These are phyloP conservation scores for Eurois occulta DNA, from an alignment of 2,888 invertebrate species.

Conservation along the genomic window DNA sequence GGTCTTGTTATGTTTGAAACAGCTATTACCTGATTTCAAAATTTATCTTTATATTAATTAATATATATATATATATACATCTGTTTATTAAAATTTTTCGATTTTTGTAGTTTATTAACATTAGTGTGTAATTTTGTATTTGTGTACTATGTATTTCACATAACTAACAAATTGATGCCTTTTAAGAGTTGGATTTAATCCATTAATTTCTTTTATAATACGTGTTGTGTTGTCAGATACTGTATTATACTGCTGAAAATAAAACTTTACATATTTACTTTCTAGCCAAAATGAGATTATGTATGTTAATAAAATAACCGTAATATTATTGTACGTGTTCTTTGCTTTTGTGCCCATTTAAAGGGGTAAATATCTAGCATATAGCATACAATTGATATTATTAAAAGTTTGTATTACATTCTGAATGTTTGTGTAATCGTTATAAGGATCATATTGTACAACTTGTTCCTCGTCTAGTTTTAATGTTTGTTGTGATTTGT, in stretches of 20 bases:
- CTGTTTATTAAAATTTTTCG: conserved; percentile 39
- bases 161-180: conserved; percentile 58
- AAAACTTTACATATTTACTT: conserved; percentile 38
- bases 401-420: conserved; percentile 49
- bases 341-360: conserved; percentile 44
- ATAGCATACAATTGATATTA: conserved; percentile 36
- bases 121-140: conserved; percentile 48
- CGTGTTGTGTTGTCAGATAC: conserved; percentile 48
- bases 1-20: conserved; percentile 38
- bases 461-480: conserved; percentile 70
- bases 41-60: conserved; percentile 18
- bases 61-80: conserved; percentile 11
- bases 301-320: conserved; percentile 47
- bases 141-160: conserved; percentile 55
- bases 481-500: conserved; percentile 45
- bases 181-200: conserved; percentile 59
- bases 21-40: conserved; percentile 10
- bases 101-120: conserved; percentile 54
- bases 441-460: conserved; percentile 63
- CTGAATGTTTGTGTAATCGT: conserved; percentile 52
- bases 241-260: conserved; percentile 33
- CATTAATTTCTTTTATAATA: conserved; percentile 46
- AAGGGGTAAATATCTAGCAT: conserved; percentile 27
- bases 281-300: conserved; percentile 35
- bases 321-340: conserved; percentile 38